Evolutionary conservation across 2,888 invertebrate species (phyloP).

Genomic region (Galeruca laticollis): DNA sequence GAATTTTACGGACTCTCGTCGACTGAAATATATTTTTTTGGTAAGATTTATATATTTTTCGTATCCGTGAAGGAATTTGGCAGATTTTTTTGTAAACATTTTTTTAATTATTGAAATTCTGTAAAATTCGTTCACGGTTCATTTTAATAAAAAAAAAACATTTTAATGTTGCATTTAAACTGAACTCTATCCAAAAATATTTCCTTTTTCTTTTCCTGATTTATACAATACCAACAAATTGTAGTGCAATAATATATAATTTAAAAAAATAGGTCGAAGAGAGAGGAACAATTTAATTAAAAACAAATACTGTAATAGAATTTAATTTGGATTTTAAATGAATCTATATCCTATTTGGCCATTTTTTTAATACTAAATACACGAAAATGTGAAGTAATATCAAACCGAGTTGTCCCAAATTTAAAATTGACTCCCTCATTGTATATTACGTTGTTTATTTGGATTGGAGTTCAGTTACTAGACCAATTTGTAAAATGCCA

Average conservation of each 20-base stretch:
- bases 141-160: conserved; percentile 35
- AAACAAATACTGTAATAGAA: too few relatives aligned
- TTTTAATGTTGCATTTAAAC: conserved; percentile 41
- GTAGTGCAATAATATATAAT: background rate
- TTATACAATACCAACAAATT: background rate
- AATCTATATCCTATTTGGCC: too few relatives aligned
- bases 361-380: background rate
- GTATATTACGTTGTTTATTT: too few relatives aligned
- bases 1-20: background rate
- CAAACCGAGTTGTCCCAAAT: too few relatives aligned
- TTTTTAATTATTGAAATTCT: background rate
- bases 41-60: conserved; percentile 33
- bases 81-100: conserved; percentile 20
- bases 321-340: too few relatives aligned
- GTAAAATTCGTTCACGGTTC: background rate
- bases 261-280: background rate
- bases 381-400: too few relatives aligned
- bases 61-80: conserved; percentile 23
- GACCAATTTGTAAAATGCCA: conserved; percentile 40
- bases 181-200: conserved; percentile 2
- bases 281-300: too few relatives aligned
- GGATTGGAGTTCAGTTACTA: conserved; percentile 19
- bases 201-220: background rate
- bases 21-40: conserved; percentile 26
- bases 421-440: too few relatives aligned